Conservation (phyloP, 2,797 vertebrate species). For the Melanotaenia pygmaea region DNA sequence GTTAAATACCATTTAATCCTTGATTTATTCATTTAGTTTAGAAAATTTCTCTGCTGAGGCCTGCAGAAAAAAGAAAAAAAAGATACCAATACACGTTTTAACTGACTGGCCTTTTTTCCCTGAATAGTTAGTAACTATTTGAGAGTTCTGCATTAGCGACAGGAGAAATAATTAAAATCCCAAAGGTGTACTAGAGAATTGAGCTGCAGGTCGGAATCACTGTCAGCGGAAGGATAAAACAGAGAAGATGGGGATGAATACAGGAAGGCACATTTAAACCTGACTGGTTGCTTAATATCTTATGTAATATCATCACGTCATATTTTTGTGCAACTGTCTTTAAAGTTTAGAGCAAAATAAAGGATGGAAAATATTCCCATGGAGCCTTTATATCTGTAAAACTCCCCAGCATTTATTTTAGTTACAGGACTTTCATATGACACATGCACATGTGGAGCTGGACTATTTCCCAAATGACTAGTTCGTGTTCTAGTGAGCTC, state of each 20-base stretch:
- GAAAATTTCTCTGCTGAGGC: slow-evolving; percentile 32
- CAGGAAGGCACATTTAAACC: slow-evolving; percentile 41
- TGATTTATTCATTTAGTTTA: slow-evolving; percentile 46
- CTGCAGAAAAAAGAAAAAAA: background rate
- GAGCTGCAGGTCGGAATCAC: slow-evolving; percentile 46
- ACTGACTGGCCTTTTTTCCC: slow-evolving; percentile 44
- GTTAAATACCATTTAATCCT: slow-evolving; percentile 49
- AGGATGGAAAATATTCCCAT: background rate
- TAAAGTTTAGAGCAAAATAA: background rate
- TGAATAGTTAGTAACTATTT: slow-evolving; percentile 12
- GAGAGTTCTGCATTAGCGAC: slow-evolving; percentile 37
- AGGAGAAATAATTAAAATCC: slow-evolving; percentile 64
- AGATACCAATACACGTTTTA: slow-evolving; percentile 34
- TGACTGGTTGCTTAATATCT: slow-evolving; percentile 37
- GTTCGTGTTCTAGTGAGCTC: no score
- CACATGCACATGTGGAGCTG: no score
- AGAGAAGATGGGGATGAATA: slow-evolving; percentile 49
- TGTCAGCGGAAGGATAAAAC: slow-evolving; percentile 38
- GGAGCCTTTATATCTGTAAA: background rate
- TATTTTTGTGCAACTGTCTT: background rate
- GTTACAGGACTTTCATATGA: background rate
- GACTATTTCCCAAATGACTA: no score
- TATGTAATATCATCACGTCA: background rate
- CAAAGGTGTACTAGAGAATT: slow-evolving; percentile 64
- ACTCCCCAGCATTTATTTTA: background rate